Conservation (phyloP, 2,888 invertebrate genomes). For the Odontocerum albicorne region DNA sequence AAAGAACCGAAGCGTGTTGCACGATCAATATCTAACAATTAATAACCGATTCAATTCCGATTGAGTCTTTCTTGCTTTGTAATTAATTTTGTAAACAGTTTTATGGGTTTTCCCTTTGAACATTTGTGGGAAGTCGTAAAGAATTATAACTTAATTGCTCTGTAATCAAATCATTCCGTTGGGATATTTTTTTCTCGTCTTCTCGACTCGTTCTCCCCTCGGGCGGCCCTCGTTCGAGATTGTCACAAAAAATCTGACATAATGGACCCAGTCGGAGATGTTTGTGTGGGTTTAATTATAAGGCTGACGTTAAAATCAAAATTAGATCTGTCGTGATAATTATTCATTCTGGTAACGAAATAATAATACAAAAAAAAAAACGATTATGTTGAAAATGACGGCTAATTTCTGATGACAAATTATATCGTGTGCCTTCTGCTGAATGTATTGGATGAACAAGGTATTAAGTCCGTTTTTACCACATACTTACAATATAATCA, state of each 20-base stretch:
- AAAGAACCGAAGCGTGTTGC: slow-evolving; percentile 15
- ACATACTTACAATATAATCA: too few species aligned
- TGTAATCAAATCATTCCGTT: slow-evolving; percentile 30
- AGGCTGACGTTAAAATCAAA: slow-evolving; percentile 1
- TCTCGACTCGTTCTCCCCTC: slow-evolving; percentile 19
- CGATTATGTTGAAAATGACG: too few species aligned
- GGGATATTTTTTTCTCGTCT: slow-evolving; percentile 15
- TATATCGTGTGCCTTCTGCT: too few species aligned
- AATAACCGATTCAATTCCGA: slow-evolving; percentile 19
- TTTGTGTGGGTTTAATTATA: slow-evolving; percentile 11
- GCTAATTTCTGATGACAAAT: too few species aligned
- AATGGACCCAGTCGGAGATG: slow-evolving; percentile 10
- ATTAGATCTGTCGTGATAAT: slow-evolving; percentile 6
- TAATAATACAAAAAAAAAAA: too few species aligned
- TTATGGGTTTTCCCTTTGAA: slow-evolving; percentile 2
- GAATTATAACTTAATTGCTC: slow-evolving; percentile 35
- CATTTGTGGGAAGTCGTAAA: slow-evolving; percentile 27
- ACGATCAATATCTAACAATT: slow-evolving; percentile 17
- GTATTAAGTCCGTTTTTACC: too few species aligned
- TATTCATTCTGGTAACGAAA: not conserved
- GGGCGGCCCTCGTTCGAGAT: slow-evolving; percentile 11
- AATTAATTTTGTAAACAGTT: slow-evolving; percentile 20
- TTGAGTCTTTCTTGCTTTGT: slow-evolving; percentile 9
- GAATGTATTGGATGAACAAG: too few species aligned
- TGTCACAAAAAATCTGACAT: slow-evolving; percentile 28